These are phyloP conservation scores for Molanna angustata DNA, from an alignment of 2,888 invertebrate species.

Conservation along the genomic window DNA sequence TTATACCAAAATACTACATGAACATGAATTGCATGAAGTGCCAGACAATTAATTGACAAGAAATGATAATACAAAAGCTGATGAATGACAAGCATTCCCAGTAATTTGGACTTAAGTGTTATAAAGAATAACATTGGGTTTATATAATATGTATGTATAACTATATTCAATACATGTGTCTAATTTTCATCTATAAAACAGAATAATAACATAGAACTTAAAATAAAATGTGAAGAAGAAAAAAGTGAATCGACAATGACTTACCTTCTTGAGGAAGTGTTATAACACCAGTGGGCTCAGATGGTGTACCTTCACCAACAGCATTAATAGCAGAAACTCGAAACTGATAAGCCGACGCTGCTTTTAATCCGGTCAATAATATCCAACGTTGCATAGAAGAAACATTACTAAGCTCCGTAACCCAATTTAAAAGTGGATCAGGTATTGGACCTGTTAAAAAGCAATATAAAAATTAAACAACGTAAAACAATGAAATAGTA, in stretches of 20 bases:
- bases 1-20: constrained; percentile 1
- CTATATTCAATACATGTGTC: too few species aligned
- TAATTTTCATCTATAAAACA: too few species aligned
- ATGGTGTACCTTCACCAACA: constrained; percentile 92
- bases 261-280: constrained; percentile 96
- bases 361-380: constrained; percentile 80
- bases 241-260: not conserved
- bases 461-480: constrained; percentile 10
- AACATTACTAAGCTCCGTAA: constrained; percentile 83
- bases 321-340: constrained; percentile 95
- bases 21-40: constrained; percentile 8
- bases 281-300: constrained; percentile 84
- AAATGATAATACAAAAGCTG: constrained; percentile 7
- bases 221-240: not conserved
- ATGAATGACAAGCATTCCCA: constrained; percentile 14
- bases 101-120: constrained; percentile 6
- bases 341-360: constrained; percentile 95
- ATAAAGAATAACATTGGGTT: too few species aligned
- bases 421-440: constrained; percentile 83
- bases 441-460: constrained; percentile 71
- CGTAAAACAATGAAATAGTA: constrained; percentile 1
- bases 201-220: too few species aligned
- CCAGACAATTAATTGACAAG: not conserved
- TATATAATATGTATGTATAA: too few species aligned
- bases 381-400: constrained; percentile 77